Percentiles rank a stretch among this genome's conserved stretches.
Conservation (phyloP, 2,888 invertebrate genomes). For the Ischnus inquisitorius region DNA sequence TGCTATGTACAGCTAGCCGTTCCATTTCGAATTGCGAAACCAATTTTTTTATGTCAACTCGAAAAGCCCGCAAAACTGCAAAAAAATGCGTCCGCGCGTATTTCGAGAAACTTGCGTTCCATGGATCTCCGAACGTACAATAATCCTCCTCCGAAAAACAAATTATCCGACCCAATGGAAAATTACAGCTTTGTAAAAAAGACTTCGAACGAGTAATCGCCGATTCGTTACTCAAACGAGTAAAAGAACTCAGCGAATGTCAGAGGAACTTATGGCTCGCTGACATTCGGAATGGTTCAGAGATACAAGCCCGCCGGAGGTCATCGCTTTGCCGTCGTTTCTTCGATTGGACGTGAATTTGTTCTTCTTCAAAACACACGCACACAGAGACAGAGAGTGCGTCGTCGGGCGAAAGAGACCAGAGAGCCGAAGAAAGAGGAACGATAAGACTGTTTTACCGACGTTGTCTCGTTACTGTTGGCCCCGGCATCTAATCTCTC, state of each 20-base stretch:
- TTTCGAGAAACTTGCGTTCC: background rate
- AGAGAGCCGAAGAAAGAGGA: constrained; percentile 31
- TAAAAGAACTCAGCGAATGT: background rate
- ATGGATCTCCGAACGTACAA: background rate
- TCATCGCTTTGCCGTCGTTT: constrained; percentile 31
- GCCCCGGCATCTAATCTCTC: constrained; percentile 79
- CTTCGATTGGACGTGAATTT: constrained; percentile 53
- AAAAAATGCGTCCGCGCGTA: background rate
- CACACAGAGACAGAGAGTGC: constrained; percentile 2
- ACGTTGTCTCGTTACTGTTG: constrained; percentile 78
- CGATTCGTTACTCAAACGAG: background rate
- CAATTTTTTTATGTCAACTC: background rate
- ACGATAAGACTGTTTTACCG: constrained; percentile 78
- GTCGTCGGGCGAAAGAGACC: constrained; percentile 4
- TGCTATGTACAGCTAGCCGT: background rate
- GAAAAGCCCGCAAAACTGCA: background rate
- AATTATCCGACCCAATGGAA: background rate
- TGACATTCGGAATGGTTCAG: constrained; percentile 15
- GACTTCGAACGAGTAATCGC: background rate
- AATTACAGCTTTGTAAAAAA: background rate
- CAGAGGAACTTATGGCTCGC: background rate
- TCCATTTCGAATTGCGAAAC: background rate
- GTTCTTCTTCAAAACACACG: constrained; percentile 13
- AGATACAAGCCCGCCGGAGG: constrained; percentile 12
- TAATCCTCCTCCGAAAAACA: background rate